Conservation (phyloP, 2,797 vertebrate species). For the Atherinosoma microstoma region DNA sequence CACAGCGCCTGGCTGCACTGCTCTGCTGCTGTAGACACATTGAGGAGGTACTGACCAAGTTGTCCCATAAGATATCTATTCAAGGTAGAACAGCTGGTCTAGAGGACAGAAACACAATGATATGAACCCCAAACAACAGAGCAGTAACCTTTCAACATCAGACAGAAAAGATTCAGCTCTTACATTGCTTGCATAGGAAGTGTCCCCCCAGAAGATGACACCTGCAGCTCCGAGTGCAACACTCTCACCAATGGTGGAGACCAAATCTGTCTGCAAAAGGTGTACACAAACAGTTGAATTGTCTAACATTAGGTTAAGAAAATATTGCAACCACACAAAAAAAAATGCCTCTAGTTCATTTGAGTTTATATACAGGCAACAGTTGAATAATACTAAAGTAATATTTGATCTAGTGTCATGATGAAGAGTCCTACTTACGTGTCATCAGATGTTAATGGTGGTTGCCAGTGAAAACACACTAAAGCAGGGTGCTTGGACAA, state of each 20-base stretch:
- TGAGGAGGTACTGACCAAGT: conserved; percentile 85
- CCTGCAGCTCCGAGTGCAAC: conserved; percentile 93
- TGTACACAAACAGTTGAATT: conserved; percentile 37
- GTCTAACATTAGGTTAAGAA: neutral
- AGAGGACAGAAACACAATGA: conserved; percentile 11
- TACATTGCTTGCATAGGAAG: conserved; percentile 87
- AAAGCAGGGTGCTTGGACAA: neutral
- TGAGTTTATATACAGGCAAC: neutral
- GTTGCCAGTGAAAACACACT: neutral
- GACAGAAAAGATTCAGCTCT: conserved; percentile 45
- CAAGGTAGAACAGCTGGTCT: conserved; percentile 80
- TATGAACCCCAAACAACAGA: conserved; percentile 8
- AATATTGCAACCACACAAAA: neutral
- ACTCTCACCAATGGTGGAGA: conserved; percentile 88
- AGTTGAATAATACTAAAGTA: neutral
- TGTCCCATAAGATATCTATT: conserved; percentile 78
- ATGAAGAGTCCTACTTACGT: neutral
- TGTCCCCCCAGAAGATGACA: conserved; percentile 94
- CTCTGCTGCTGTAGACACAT: conserved; percentile 83
- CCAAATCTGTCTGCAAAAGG: conserved; percentile 82
- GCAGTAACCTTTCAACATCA: conserved; percentile 1
- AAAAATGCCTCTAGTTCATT: neutral
- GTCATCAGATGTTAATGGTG: neutral
- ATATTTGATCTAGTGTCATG: neutral
- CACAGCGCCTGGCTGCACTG: conserved; percentile 82